Evolutionary conservation across 2,888 invertebrate genomes (phyloP).

Genomic region (Drosophila peninsularis): DNA sequence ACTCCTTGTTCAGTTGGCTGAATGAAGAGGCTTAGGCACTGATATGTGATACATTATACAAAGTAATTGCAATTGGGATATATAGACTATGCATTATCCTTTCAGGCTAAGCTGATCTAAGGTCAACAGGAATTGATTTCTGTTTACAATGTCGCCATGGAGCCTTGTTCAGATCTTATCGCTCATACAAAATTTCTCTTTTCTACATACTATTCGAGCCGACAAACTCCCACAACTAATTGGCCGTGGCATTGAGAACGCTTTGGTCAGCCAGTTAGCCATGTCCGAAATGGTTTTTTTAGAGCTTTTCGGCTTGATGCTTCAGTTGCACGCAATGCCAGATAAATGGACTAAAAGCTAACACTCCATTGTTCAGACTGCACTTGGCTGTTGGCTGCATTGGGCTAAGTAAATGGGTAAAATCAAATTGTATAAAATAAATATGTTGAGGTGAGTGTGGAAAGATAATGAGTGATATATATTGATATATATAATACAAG

Average conservation of each 20-base stretch:
- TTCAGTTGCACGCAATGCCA: constrained; percentile 35
- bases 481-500: neutral
- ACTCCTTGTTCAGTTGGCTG: neutral
- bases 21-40: neutral
- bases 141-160: constrained; percentile 28
- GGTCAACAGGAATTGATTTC: constrained; percentile 53
- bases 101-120: neutral
- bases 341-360: constrained; percentile 26
- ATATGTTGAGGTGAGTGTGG: neutral
- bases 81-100: neutral
- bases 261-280: constrained; percentile 51
- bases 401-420: neutral
- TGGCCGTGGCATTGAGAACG: constrained; percentile 66
- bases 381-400: constrained; percentile 17
- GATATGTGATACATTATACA: neutral
- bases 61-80: neutral
- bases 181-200: constrained; percentile 32
- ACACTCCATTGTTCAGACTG: constrained; percentile 8
- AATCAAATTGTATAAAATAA: constrained; percentile 2
- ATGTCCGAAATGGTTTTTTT: constrained; percentile 33
- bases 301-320: constrained; percentile 12
- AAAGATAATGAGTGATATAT: neutral
- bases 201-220: neutral
- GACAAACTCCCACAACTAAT: constrained; percentile 9
- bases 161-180: constrained; percentile 5